phyloP scores from a whole-genome alignment of 2,888 invertebrate genomes.

The Dicycla oo region DNA sequence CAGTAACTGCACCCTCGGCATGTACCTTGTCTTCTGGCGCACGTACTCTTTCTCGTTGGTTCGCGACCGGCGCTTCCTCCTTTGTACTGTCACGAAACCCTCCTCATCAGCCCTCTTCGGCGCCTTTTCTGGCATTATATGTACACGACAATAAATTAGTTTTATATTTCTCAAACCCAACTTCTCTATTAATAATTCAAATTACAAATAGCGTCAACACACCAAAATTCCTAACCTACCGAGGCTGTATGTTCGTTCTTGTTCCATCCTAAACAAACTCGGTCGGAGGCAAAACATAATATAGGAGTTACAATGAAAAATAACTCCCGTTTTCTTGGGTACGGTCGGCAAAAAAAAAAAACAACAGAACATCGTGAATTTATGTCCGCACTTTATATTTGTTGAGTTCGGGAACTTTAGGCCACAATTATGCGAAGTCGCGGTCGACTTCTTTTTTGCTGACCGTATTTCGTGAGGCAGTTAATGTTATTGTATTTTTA shows the following conservation, averaged over 20 bases:
- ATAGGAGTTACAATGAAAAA: conserved; percentile 58
- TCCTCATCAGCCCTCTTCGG: too few species aligned
- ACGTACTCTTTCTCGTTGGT: too few species aligned
- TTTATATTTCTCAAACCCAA: neutral
- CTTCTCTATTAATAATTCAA: conserved; percentile 5
- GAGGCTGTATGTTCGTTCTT: conserved; percentile 43
- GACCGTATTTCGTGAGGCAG: conserved; percentile 20
- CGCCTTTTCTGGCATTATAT: too few species aligned
- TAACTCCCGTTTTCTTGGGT: conserved; percentile 40
- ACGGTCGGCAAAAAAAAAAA: conserved; percentile 59
- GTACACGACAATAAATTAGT: conserved; percentile 7
- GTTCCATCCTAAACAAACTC: conserved; percentile 62
- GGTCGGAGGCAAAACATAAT: conserved; percentile 58
- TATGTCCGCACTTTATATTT: conserved; percentile 54
- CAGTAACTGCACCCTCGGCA: too few species aligned
- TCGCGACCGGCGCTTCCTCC: too few species aligned
- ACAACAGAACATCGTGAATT: conserved; percentile 34
- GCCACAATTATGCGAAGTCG: conserved; percentile 42
- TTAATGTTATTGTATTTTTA: conserved; percentile 24
- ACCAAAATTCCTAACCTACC: conserved; percentile 14
- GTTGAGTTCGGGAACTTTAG: conserved; percentile 42
- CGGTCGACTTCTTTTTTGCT: conserved; percentile 35
- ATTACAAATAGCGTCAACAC: conserved; percentile 1
- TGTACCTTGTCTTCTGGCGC: too few species aligned
- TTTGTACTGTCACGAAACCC: too few species aligned